A percentile compares a stretch with the other conserved stretches of the same genome.
phyloP scores from a whole-genome alignment of 2,113 vertebrate species.

The Pholis gunnellus region DNA sequence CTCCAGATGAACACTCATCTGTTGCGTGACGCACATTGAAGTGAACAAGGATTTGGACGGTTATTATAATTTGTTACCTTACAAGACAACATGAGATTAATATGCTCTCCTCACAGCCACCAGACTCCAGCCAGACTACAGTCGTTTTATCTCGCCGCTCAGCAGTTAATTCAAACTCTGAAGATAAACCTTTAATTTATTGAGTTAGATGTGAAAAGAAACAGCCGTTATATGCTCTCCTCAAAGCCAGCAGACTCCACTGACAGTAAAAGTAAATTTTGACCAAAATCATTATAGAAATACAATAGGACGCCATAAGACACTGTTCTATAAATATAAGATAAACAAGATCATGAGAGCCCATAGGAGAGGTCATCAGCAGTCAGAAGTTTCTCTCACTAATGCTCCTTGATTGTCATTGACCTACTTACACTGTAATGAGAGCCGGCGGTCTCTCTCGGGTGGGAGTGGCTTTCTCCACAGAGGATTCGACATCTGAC shows the following conservation, averaged over 20 bases:
- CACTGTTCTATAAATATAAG: not conserved
- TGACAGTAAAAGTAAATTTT: too few relatives aligned
- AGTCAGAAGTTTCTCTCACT: constrained; percentile 21
- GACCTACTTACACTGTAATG: constrained; percentile 54
- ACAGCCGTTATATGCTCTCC: not conserved
- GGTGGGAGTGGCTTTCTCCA: constrained; percentile 1
- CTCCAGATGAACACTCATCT: too few relatives aligned
- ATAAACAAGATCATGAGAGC: constrained; percentile 11
- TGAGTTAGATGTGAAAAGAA: not conserved
- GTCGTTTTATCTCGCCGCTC: not conserved
- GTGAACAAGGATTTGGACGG: too few relatives aligned
- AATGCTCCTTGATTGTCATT: constrained; percentile 58
- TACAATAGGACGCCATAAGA: not conserved
- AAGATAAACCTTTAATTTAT: not conserved
- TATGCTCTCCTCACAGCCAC: not conserved
- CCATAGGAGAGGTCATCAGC: constrained; percentile 34
- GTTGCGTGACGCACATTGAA: not conserved
- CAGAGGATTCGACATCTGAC: constrained; percentile 42
- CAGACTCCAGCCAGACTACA: not conserved
- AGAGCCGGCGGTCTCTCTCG: constrained; percentile 34
- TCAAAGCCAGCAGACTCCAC: too few relatives aligned
- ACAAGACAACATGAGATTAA: not conserved
- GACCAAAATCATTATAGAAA: not conserved
- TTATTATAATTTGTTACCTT: not conserved
- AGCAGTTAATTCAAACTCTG: not conserved